Evolutionary conservation across 2,797 vertebrate species (phyloP), one percentile per base, ranked within the genome.

Genomic region (Argya squamiceps): DNA sequence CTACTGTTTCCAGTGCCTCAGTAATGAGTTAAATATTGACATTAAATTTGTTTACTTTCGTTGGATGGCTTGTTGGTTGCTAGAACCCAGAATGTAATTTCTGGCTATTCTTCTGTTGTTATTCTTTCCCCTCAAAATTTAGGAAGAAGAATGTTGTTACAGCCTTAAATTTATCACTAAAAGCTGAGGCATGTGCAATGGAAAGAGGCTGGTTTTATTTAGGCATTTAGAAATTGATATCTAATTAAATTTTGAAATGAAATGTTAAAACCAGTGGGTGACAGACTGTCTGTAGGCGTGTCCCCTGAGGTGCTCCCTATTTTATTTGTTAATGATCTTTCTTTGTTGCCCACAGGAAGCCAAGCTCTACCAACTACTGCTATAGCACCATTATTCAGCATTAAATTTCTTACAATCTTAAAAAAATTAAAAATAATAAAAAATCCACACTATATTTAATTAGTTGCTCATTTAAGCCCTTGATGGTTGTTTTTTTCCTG

Each of bases 231-330:
- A 95, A 95, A 95, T 30, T 73, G 62, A 71, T 95, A 90, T 85
- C 94, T 96, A 96, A 97, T 97, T 97, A 97, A 97, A 97, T 96
- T 97, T 97, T 91, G 96, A 96, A 96, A 96, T 36, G 86, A 95
- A 97, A 93, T 93, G 94, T 96, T 92, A 84, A 95, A 96, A 96
- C 46, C 89, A 86, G 88, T 91, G 92, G 94, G 95, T 97, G 97
- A 97, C 97, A 98, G 97, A 96, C 96, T 96, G 96, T 95, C 97
- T 97, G 97, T 97, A 79, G 98, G 96, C 24, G 85, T 95, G 95
- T 97, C 96, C 96, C 95, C 97, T 92, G 97, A 96, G 97, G 96
- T 96, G 93, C 77, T 96, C 91, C 71, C 64, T 82, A 5, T 83
- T 93, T 96, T 80, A 88, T 93, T 60, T 90, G 76, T 95, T 97